Conservation (phyloP, 2,797 vertebrate species). For the Danio jaintianensis region DNA sequence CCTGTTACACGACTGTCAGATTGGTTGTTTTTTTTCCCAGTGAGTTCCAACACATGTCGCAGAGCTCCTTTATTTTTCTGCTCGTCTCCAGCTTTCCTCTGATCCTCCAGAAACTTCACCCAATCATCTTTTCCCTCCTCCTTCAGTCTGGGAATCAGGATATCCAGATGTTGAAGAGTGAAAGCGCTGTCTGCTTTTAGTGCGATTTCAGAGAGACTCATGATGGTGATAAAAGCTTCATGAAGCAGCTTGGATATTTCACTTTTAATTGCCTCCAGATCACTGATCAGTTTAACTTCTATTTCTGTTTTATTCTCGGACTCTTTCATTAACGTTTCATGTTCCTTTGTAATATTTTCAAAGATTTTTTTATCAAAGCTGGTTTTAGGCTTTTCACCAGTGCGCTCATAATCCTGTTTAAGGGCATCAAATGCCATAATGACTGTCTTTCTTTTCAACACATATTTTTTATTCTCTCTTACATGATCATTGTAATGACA, state of each 20-base stretch:
- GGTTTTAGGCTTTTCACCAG: not conserved
- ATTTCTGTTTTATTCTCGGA: too few species aligned
- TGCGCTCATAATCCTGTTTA: not conserved
- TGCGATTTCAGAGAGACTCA: slow-evolving; percentile 16
- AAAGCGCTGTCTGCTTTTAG: slow-evolving; percentile 32
- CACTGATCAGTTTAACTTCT: not conserved
- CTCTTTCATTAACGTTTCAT: not conserved
- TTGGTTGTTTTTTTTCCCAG: too few species aligned
- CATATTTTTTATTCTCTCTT: not conserved
- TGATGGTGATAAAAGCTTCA: not conserved
- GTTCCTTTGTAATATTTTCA: not conserved
- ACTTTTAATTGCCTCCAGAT: not conserved
- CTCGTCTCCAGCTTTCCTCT: slow-evolving; percentile 6
- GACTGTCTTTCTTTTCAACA: not conserved
- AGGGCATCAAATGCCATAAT: not conserved
- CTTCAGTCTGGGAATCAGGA: slow-evolving; percentile 26
- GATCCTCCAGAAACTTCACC: slow-evolving; percentile 12
- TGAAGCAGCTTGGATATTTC: not conserved
- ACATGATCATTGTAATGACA: not conserved
- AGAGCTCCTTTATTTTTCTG: not conserved
- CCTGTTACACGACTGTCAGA: too few species aligned
- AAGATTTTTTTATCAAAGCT: not conserved
- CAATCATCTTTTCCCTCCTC: not conserved
- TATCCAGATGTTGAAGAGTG: slow-evolving; percentile 35
- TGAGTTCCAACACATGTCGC: not conserved